phyloP scores from a whole-genome alignment of 1,140 invertebrate genomes.

The Glomeris maerens region DNA sequence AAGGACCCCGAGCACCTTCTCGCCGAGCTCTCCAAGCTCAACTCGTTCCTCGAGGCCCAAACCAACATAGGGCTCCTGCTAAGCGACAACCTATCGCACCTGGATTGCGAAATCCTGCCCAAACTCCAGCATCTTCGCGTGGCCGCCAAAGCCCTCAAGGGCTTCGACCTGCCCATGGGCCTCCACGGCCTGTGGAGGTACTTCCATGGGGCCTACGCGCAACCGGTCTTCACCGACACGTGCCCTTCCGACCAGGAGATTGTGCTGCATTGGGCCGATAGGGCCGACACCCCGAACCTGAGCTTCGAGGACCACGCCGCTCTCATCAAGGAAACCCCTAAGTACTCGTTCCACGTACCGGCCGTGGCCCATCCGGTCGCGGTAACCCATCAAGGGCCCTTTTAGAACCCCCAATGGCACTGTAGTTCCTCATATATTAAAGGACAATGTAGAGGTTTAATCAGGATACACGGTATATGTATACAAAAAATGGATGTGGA shows the following conservation, averaged over 20 bases:
- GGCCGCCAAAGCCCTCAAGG: slow-evolving; percentile 38
- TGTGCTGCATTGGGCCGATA: slow-evolving; percentile 40
- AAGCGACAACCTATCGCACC: slow-evolving; percentile 32
- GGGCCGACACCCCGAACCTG: slow-evolving; percentile 32
- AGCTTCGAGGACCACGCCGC: slow-evolving; percentile 27
- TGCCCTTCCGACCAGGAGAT: slow-evolving; percentile 50
- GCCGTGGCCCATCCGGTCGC: slow-evolving; percentile 16
- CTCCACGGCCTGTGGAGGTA: slow-evolving; percentile 44
- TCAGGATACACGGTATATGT: too few relatives aligned
- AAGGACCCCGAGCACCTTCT: slow-evolving; percentile 34
- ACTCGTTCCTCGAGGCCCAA: slow-evolving; percentile 29
- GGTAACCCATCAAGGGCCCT: too few relatives aligned
- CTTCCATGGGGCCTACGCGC: slow-evolving; percentile 40
- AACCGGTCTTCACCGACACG: slow-evolving; percentile 40
- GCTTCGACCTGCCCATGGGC: slow-evolving; percentile 39
- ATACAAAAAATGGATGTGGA: too few relatives aligned
- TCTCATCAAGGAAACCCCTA: slow-evolving; percentile 25
- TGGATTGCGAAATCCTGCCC: slow-evolving; percentile 43
- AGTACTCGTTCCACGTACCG: slow-evolving; percentile 28
- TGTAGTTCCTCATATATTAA: too few relatives aligned
- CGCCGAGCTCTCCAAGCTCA: slow-evolving; percentile 32
- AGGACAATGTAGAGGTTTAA: too few relatives aligned
- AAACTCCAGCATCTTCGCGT: slow-evolving; percentile 44
- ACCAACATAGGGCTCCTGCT: slow-evolving; percentile 31
- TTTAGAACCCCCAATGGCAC: too few relatives aligned